These are phyloP conservation scores for Lepus oiostolus DNA, from an alignment of 2,797 vertebrate species.

Conservation along the genomic window DNA sequence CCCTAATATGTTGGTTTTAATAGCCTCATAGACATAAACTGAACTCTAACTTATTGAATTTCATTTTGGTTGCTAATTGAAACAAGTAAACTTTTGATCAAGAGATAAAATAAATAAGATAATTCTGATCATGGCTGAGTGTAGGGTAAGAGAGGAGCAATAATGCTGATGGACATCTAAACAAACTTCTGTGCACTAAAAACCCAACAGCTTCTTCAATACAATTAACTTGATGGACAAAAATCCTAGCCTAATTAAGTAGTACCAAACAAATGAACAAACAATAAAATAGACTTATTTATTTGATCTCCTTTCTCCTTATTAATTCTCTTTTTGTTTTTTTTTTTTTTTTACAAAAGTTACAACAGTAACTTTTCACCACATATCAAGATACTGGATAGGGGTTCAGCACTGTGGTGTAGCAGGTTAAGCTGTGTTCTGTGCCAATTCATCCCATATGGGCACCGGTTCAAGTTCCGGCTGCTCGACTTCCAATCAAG, in stretches of 20 bases:
- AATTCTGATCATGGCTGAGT: not conserved
- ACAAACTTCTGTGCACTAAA: not conserved
- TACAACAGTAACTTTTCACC: not conserved
- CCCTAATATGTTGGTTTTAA: not conserved
- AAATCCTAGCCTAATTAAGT: not conserved
- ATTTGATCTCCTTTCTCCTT: not conserved
- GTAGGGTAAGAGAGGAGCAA: not conserved
- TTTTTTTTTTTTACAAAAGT: slow-evolving; percentile 26
- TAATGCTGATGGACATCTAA: not conserved
- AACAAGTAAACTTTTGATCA: not conserved
- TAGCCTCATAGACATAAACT: not conserved
- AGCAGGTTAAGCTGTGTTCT: no score
- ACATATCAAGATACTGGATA: not conserved
- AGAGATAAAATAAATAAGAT: not conserved
- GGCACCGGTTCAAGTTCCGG: no score
- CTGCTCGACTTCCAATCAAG: no score
- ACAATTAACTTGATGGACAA: not conserved
- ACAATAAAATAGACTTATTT: not conserved
- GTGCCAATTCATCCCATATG: no score
- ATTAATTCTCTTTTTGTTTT: no score
- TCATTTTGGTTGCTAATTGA: not conserved
- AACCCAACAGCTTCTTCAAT: not conserved
- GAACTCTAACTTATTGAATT: not conserved
- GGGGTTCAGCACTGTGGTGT: no score
- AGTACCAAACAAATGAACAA: not conserved